phyloP scores from a whole-genome alignment of 1,140 invertebrate genomes.

The Palaemon carinicauda region DNA sequence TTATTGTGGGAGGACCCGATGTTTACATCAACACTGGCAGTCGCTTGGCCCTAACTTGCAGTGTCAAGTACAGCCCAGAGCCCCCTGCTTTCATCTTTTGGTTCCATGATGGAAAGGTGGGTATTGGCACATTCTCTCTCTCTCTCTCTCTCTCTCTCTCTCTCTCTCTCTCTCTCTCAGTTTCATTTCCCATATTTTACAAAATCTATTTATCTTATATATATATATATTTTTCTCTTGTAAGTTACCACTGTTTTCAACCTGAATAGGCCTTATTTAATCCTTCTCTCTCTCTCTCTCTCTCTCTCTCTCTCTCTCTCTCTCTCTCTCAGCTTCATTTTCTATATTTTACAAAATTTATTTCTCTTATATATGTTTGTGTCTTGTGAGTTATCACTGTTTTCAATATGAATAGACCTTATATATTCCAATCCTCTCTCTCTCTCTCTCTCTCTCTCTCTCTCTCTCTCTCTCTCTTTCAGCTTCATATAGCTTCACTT shows the following conservation, averaged over 20 bases:
- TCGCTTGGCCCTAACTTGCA: slow-evolving; percentile 91
- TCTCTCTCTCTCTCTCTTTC: neutral
- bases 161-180: neutral
- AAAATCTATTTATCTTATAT: no score
- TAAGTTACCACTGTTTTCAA: neutral
- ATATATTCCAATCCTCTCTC: neutral
- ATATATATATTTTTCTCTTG: neutral
- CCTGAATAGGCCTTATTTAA: neutral
- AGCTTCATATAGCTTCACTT: no score
- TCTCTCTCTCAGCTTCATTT: neutral
- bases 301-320: neutral
- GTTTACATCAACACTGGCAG: slow-evolving; percentile 85
- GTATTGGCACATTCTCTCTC: neutral
- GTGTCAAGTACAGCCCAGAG: slow-evolving; percentile 86
- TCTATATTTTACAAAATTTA: no score
- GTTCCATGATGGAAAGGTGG: slow-evolving; percentile 62
- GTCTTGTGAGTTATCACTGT: no score
- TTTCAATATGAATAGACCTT: no score
- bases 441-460: neutral
- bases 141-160: neutral
- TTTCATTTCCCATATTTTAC: no score
- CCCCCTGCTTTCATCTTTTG: slow-evolving; percentile 90
- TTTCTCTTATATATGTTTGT: no score
- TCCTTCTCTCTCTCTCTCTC: neutral
- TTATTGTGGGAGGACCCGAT: no score